Base-by-base conservation (phyloP, 2,888 invertebrate genomes). In the Heliconius ethilla region DNA sequence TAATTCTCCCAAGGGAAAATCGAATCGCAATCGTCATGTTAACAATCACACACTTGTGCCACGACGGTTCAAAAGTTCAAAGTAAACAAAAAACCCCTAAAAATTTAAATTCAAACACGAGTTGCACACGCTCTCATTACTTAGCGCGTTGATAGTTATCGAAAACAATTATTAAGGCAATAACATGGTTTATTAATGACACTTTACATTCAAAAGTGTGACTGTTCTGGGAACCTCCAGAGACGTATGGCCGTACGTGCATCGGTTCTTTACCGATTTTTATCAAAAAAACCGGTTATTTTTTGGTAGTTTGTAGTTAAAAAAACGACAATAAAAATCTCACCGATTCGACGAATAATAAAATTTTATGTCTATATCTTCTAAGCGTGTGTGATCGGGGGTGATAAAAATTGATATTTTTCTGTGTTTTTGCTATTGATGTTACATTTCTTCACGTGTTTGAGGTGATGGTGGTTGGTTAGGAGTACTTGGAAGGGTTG, bases 351-450 rank as follows among this genome's bases (percentile, higher is more conserved):
- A 83, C 82, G 89, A 89, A 89, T 85, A 84, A 86, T 89, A 87
- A 89, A 89, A 89, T 89, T 89, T 88, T 89, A 89, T 88, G 88
- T 87, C 89, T 89, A 83, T 85, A 89, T 89, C 86, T 85, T 89
- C 86, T 84, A 82, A 84, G 82, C 83, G 79, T 78, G 82, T 84
- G 84, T 84, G 87, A 86, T 87, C 83, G 85, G 83, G 78, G 65
- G 83, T 76, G 87, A 86, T 88, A 86, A 84, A 83, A 84, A 84
- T 84, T 82, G 85, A 82, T 84, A 83, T 63, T 63, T 63, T 27
- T 63, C 63, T n/a, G n/a, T 13, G 62, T 62, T n/a, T 62, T 83
- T 82, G 82, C 76, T 65, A 79, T 37, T 33, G 40, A 78, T 69
- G 79, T 78, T 78, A 76, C 83, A 85, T 84, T 79, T 83, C 82